phyloP scores from a whole-genome alignment of 2,888 invertebrate species.

The Hoplodrina ambigua region DNA sequence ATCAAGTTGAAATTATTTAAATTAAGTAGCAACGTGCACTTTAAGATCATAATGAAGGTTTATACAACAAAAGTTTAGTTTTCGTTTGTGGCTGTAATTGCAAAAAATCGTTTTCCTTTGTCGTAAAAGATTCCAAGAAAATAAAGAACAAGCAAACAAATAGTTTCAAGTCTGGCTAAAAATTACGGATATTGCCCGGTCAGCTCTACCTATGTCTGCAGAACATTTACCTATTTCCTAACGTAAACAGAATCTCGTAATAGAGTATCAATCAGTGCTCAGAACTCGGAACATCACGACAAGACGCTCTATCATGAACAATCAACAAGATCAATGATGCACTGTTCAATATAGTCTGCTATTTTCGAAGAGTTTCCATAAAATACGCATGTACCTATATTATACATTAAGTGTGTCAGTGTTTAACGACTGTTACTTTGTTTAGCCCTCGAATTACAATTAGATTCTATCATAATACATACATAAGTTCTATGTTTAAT shows the following conservation, averaged over 20 bases:
- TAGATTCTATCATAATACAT: slow-evolving; percentile 16
- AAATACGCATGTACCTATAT: not conserved
- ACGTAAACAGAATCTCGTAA: slow-evolving; percentile 13
- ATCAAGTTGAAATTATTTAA: slow-evolving; percentile 27
- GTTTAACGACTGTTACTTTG: slow-evolving; percentile 29
- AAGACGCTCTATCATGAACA: slow-evolving; percentile 1
- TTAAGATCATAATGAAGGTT: slow-evolving; percentile 12
- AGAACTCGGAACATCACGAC: slow-evolving; percentile 5
- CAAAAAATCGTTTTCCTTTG: slow-evolving; percentile 18
- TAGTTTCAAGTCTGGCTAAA: not conserved
- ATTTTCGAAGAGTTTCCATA: not conserved
- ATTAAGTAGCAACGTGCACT: slow-evolving; percentile 18
- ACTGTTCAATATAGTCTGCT: not conserved
- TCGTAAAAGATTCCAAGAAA: slow-evolving; percentile 4
- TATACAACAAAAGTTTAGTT: not conserved
- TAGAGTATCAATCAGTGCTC: slow-evolving; percentile 4
- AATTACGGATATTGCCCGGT: not conserved
- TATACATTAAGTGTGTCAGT: not conserved
- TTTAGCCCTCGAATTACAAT: slow-evolving; percentile 21
- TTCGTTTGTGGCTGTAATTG: slow-evolving; percentile 28
- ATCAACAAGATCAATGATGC: slow-evolving; percentile 29
- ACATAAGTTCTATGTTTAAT: slow-evolving; percentile 3
- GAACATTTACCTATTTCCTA: not conserved
- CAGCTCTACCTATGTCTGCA: not conserved
- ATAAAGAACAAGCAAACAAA: not conserved